phyloP scores from a whole-genome alignment of 2,888 invertebrate genomes.

The Conchocele bisecta region DNA sequence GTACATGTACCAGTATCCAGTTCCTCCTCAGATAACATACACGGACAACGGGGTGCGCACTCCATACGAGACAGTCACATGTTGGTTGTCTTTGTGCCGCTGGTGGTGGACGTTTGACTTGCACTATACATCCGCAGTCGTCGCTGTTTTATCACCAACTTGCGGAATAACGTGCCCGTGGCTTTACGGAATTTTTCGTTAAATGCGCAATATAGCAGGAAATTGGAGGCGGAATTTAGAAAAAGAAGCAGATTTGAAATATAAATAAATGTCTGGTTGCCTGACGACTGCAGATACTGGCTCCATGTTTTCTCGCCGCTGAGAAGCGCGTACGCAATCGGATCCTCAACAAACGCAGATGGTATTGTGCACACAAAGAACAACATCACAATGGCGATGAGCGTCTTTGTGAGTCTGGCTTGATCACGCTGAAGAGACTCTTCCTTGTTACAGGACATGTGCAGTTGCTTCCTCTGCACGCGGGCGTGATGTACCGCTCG shows the following conservation, averaged over 20 bases:
- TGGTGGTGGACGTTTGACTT: too few species aligned
- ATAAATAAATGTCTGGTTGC: constrained; percentile 53
- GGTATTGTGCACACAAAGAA: constrained; percentile 75
- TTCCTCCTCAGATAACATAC: too few species aligned
- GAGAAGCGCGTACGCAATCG: constrained; percentile 68
- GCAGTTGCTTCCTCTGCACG: constrained; percentile 52
- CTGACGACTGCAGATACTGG: constrained; percentile 57
- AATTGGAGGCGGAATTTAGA: constrained; percentile 76
- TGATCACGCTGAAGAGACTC: constrained; percentile 68
- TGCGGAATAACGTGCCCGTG: constrained; percentile 15
- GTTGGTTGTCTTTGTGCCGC: too few species aligned
- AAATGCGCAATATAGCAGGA: constrained; percentile 79
- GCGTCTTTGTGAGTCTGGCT: constrained; percentile 74
- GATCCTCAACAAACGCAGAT: constrained; percentile 73
- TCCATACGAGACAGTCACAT: too few species aligned
- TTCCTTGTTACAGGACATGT: constrained; percentile 61
- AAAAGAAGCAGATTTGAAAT: constrained; percentile 74
- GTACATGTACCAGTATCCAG: too few species aligned
- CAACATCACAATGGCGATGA: constrained; percentile 74
- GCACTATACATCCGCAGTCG: too few species aligned
- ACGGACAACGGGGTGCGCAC: too few species aligned
- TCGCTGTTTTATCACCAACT: too few species aligned
- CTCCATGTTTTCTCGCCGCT: constrained; percentile 35
- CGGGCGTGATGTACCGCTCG: constrained; percentile 65
- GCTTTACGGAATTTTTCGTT: constrained; percentile 69